Base-by-base conservation (phyloP, 2,888 invertebrate genomes). In the Odontomyia ornata region DNA sequence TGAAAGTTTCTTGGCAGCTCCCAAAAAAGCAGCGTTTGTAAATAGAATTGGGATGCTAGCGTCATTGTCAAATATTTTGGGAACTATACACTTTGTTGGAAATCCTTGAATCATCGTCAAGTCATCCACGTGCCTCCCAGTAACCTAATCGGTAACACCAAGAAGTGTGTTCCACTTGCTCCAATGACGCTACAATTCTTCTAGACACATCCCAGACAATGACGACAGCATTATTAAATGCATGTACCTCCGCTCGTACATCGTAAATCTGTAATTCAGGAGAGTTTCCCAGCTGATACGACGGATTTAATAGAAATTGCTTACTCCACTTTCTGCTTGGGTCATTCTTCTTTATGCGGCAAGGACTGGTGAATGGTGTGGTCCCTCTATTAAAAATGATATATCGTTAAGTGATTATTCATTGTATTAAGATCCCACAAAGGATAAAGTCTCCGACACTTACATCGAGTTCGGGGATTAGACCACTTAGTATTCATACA, bases 301-400 rank as follows among this genome's bases (percentile, higher is more conserved):
- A 36, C 9, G 36, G 36, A 36, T 36, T 36, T 9, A 3, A 36
- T 36, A 36, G 36, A 52, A 52, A 52, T 52, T 18, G 52, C 52
- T 52, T 52, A 52, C 52, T 52, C 18, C 15, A 52, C n/a, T 52
- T 60, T 60, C 11, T 60, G 57, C 57, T 60, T 21, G 2, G 25
- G 57, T 60, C 57, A 60, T 28, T 18, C 64, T 30, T n/a, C 64
- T 30, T 25, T 64, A 1, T 64, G 25, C 60, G 18, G 52, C 52
- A 13, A 13, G 52, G 52, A 52, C 28, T 25, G 21, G 25, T 4
- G 25, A 64, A 11, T 28, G 64, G 13, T 64, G 23, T 64, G 64
- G 13, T 64, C 28, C 64, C 64, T 64, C 64, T 28, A 64, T 64
- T 64, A 64, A 64, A 64, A 28, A 64, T 64, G 64, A 64, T 64